Conservation (phyloP, 2,888 invertebrate species). For the Punctoribates punctum region DNA sequence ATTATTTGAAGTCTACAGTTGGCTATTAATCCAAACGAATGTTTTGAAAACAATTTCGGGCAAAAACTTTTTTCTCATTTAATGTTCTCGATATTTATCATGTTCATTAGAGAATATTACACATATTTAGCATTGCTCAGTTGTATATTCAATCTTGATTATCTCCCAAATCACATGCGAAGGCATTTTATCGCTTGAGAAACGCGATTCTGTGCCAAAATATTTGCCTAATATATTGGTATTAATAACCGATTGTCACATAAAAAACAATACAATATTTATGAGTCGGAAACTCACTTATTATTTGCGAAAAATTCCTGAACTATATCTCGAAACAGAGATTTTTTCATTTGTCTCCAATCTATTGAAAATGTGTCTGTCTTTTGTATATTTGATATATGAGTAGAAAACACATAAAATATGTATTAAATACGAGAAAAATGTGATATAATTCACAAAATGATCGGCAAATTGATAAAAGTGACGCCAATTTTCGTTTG, state of each 20-base stretch:
- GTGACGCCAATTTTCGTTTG: constrained; percentile 15
- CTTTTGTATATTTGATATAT: neutral
- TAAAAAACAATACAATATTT: constrained; percentile 2
- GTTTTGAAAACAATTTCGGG: neutral
- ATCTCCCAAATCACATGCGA: neutral
- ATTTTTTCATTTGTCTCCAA: neutral
- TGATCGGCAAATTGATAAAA: neutral
- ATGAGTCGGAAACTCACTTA: neutral
- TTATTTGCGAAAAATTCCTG: neutral
- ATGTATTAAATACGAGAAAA: neutral
- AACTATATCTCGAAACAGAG: neutral
- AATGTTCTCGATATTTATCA: neutral
- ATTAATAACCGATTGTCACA: constrained; percentile 3
- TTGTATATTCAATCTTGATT: neutral
- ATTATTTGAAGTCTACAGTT: too few relatives aligned
- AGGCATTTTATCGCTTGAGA: constrained; percentile 6
- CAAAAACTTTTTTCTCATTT: neutral
- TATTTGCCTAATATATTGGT: neutral
- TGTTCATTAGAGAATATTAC: neutral
- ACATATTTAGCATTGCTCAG: neutral
- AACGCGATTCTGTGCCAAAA: constrained; percentile 9
- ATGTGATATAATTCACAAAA: neutral
- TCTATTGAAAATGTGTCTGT: neutral
- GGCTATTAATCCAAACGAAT: neutral
- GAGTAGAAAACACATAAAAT: neutral